These are phyloP conservation scores for Sphaerophoria rueppellii DNA, from an alignment of 2,888 invertebrate species.

Conservation along the genomic window DNA sequence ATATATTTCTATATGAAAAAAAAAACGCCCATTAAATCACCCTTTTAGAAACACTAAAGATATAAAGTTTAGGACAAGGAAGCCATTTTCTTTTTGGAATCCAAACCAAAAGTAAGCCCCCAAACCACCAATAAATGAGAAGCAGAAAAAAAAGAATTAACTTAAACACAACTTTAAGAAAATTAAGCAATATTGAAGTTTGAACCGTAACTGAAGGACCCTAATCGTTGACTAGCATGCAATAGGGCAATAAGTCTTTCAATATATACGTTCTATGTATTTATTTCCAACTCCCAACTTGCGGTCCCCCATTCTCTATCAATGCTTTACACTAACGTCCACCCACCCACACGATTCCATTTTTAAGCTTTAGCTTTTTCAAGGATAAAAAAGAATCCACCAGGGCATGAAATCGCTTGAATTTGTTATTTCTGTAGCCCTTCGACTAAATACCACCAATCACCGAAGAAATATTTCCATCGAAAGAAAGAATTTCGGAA, in stretches of 20 bases:
- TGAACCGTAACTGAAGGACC: slow-evolving; percentile 73
- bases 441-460: slow-evolving; percentile 11
- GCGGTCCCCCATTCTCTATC: neutral
- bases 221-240: slow-evolving; percentile 79
- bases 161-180: slow-evolving; percentile 66
- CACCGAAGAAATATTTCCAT: slow-evolving; percentile 4
- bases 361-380: slow-evolving; percentile 40
- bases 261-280: neutral
- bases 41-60: slow-evolving; percentile 20
- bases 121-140: neutral
- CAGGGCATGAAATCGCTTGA: slow-evolving; percentile 61
- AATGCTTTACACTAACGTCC: neutral
- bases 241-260: slow-evolving; percentile 79
- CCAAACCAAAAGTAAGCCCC: slow-evolving; percentile 14
- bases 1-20: no score
- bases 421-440: slow-evolving; percentile 50
- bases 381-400: slow-evolving; percentile 66
- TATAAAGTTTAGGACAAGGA: slow-evolving; percentile 64
- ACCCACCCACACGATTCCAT: slow-evolving; percentile 39
- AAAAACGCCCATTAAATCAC: neutral
- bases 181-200: slow-evolving; percentile 68
- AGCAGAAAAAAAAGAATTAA: slow-evolving; percentile 53
- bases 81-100: slow-evolving; percentile 62
- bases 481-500: slow-evolving; percentile 19
- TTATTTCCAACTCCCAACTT: neutral